Evolutionary conservation across 2,797 vertebrate species (phyloP).

Genomic region (Naso thynnoides): DNA sequence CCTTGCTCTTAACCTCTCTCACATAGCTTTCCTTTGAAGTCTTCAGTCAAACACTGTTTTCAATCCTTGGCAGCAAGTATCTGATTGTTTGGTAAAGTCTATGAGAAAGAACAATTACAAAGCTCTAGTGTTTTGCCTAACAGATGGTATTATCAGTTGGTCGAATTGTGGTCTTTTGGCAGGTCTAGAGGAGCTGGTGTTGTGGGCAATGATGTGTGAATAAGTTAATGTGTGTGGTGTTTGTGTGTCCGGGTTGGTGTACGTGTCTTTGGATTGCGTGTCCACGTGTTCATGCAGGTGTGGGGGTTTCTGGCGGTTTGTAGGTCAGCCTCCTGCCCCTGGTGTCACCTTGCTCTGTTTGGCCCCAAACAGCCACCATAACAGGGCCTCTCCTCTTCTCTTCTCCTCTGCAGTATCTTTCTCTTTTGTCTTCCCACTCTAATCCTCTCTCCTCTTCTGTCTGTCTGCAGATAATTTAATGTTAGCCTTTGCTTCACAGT

Average conservation of each 20-base stretch:
- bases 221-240: conserved; percentile 39
- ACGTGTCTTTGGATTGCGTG: conserved; percentile 36
- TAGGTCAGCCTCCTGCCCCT: conserved; percentile 70
- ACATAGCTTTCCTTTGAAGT: conserved; percentile 62
- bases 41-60: conserved; percentile 37
- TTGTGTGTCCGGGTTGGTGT: conserved; percentile 45
- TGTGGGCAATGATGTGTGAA: conserved; percentile 58
- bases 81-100: conserved; percentile 76
- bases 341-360: conserved; percentile 71
- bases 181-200: conserved; percentile 55
- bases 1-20: conserved; percentile 60
- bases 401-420: not conserved
- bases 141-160: conserved; percentile 61
- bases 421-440: not conserved
- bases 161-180: conserved; percentile 69
- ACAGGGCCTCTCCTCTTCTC: conserved; percentile 28
- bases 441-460: not conserved
- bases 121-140: conserved; percentile 62
- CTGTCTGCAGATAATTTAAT: conserved; percentile 7
- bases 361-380: conserved; percentile 65
- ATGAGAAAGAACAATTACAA: conserved; percentile 63
- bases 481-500: conserved; percentile 11
- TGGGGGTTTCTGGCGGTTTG: conserved; percentile 67
- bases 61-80: conserved; percentile 48
- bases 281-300: conserved; percentile 73